Evolutionary conservation across 2,888 invertebrate species (phyloP).

Genomic region (Apodemia duryi): DNA sequence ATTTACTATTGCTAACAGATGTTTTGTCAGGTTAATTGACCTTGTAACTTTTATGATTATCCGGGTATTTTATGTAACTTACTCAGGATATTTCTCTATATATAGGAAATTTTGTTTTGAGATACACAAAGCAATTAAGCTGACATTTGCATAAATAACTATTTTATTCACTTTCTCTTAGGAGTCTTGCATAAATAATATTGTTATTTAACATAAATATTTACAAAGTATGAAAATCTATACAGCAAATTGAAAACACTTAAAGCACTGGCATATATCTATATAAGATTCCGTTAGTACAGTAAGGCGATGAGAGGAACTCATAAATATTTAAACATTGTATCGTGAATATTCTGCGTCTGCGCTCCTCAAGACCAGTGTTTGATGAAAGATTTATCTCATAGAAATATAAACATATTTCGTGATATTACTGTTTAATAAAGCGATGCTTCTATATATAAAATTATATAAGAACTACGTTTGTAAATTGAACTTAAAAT

Average conservation of each 20-base stretch:
- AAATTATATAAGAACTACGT: background rate
- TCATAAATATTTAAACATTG: conserved; percentile 62
- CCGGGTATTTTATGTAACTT: background rate
- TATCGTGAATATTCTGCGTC: conserved; percentile 40
- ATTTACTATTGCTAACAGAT: no score
- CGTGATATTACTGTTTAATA: conserved; percentile 10
- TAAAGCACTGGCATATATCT: conserved; percentile 20
- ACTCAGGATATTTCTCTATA: background rate
- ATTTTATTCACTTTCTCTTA: background rate
- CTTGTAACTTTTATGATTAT: conserved; percentile 32
- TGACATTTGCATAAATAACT: background rate
- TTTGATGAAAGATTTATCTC: conserved; percentile 62
- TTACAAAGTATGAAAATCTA: conserved; percentile 10
- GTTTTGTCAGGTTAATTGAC: no score
- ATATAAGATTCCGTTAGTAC: conserved; percentile 42
- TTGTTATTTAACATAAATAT: conserved; percentile 26
- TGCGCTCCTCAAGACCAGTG: conserved; percentile 37
- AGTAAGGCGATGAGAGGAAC: conserved; percentile 57
- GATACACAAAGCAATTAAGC: background rate
- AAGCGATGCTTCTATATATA: conserved; percentile 1
- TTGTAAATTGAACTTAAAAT: background rate
- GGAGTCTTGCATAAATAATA: conserved; percentile 30
- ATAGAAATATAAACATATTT: conserved; percentile 19
- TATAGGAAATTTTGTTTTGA: background rate
- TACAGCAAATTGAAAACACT: conserved; percentile 38